Conservation (phyloP, 2,113 vertebrate species). For the Percopsis transmontana region DNA sequence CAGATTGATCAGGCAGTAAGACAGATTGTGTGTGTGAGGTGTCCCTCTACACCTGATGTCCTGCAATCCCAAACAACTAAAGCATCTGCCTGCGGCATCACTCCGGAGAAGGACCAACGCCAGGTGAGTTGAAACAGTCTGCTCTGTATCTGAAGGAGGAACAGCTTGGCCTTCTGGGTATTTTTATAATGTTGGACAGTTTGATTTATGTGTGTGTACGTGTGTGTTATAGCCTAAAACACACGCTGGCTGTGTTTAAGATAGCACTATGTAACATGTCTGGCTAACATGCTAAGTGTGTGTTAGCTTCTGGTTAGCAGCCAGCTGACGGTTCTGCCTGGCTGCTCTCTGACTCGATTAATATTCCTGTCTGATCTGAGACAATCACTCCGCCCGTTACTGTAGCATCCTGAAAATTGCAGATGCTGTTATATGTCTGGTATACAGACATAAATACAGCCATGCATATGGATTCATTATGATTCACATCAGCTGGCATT, state of each 20-base stretch:
- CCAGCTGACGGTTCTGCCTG: too few species aligned
- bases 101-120: too few species aligned
- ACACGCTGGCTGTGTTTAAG: too few species aligned
- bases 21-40: too few species aligned
- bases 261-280: neutral
- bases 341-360: too few species aligned
- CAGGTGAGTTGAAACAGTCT: neutral
- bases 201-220: neutral
- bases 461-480: conserved; percentile 17
- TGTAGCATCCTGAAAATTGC: conserved; percentile 46
- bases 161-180: too few species aligned
- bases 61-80: too few species aligned
- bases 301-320: too few species aligned
- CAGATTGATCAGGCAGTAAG: too few species aligned
- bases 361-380: neutral
- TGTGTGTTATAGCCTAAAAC: neutral
- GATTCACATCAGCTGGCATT: conserved; percentile 29
- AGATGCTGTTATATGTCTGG: conserved; percentile 47
- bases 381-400: conserved; percentile 20
- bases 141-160: neutral
- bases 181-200: neutral
- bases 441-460: conserved; percentile 17
- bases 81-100: too few species aligned
- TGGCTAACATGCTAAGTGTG: too few species aligned
- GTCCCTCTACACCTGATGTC: too few species aligned